Evolutionary conservation across 2,113 vertebrate genomes (phyloP).

Genomic region (Aptenodytes forsteri): DNA sequence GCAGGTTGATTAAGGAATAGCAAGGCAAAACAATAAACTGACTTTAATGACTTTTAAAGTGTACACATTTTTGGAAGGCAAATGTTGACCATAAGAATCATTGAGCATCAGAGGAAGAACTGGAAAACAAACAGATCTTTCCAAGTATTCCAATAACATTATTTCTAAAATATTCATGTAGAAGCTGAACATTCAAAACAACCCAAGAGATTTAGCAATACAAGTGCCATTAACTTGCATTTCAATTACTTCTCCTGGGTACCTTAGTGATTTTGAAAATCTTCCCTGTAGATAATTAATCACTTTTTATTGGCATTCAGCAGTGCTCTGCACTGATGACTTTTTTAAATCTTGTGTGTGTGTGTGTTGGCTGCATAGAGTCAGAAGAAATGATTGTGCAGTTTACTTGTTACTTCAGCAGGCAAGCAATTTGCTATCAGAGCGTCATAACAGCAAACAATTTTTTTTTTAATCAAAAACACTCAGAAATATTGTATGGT

Average conservation of each 20-base stretch:
- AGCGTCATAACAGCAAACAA: background rate
- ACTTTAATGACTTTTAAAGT: background rate
- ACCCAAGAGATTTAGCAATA: background rate
- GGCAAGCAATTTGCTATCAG: background rate
- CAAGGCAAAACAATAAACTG: background rate
- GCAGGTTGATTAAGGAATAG: background rate
- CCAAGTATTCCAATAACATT: background rate
- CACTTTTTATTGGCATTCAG: background rate
- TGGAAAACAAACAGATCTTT: background rate
- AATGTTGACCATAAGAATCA: background rate
- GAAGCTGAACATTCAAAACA: background rate
- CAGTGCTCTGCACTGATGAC: background rate
- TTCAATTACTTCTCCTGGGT: background rate
- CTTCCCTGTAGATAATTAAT: background rate
- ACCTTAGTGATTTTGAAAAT: background rate
- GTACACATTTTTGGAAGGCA: background rate
- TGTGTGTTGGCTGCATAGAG: background rate
- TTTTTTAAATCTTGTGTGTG: background rate
- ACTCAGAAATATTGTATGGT: background rate
- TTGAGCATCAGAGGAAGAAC: background rate
- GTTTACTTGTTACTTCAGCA: background rate
- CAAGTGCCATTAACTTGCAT: background rate
- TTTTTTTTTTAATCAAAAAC: background rate
- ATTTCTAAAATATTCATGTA: background rate
- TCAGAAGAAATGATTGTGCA: background rate